These are phyloP conservation scores for Hypsibius dujardini DNA, from an alignment of 1,140 invertebrate species.

Conservation along the genomic window DNA sequence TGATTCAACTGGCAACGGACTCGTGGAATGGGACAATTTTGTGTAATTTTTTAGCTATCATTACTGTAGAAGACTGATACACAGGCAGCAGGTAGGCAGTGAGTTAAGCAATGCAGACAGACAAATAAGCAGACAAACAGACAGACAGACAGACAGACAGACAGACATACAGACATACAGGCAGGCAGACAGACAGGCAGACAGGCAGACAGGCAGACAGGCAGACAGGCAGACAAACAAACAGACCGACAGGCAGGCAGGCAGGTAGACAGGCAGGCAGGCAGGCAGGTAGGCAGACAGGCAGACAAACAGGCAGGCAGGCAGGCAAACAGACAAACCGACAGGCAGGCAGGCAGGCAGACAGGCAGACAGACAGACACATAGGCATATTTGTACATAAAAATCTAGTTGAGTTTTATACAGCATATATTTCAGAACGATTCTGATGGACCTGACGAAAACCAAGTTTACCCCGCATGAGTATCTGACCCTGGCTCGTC, in stretches of 20 bases:
- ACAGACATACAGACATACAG: not conserved
- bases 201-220: not conserved
- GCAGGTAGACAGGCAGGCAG: not conserved
- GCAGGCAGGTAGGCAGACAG: not conserved
- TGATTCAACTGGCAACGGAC: not conserved
- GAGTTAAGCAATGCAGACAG: not conserved
- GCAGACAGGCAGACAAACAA: not conserved
- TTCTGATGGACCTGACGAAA: not conserved
- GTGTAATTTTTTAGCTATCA: not conserved
- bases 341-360: not conserved
- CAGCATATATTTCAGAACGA: not conserved
- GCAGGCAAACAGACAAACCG: not conserved
- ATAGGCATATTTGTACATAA: constrained; percentile 2
- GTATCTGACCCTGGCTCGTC: not conserved
- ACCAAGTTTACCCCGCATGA: constrained; percentile 7
- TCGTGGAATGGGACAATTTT: not conserved
- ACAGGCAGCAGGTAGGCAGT: not conserved
- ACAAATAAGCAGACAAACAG: not conserved
- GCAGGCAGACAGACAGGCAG: not conserved
- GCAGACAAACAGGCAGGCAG: not conserved
- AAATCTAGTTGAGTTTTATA: not conserved
- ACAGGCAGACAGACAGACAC: not conserved
- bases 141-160: not conserved
- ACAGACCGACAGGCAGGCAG: not conserved
- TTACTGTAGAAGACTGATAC: not conserved